Percentiles rank a stretch among this genome's conserved stretches.
These are phyloP conservation scores for Heterodera carotae DNA, from an alignment of 1,140 invertebrate species.

Conservation along the genomic window DNA sequence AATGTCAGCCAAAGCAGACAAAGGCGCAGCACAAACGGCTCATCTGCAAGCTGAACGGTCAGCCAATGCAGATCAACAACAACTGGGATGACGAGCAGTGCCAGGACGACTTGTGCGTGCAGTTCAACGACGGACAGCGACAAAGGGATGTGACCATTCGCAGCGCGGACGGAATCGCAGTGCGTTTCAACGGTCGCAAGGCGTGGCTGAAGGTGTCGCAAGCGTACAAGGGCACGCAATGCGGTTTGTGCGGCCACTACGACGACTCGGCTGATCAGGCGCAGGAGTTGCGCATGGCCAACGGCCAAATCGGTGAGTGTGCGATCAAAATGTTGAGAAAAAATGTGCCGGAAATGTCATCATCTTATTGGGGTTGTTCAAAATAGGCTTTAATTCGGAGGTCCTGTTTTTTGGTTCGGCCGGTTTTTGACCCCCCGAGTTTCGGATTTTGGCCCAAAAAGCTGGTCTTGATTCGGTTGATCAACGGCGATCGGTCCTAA, in stretches of 20 bases:
- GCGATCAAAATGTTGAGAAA: no score
- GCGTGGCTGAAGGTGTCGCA: constrained; percentile 38
- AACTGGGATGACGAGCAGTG: constrained; percentile 17
- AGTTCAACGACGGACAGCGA: constrained; percentile 37
- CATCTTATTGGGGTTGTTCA: no score
- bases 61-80: no score
- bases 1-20: constrained; percentile 34
- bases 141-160: constrained; percentile 22
- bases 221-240: constrained; percentile 47
- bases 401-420: no score
- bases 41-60: constrained; percentile 33
- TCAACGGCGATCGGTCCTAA: no score
- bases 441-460: no score
- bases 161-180: constrained; percentile 32
- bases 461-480: no score
- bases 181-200: constrained; percentile 45
- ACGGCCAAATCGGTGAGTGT: constrained; percentile 28
- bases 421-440: no score
- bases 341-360: no score
- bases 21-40: constrained; percentile 8
- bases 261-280: constrained; percentile 40
- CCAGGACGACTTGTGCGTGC: constrained; percentile 19
- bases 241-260: constrained; percentile 51
- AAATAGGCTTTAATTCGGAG: no score
- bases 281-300: constrained; percentile 40